Evolutionary conservation across 2,797 vertebrate genomes (phyloP).

Genomic region (Poecilia wingei): DNA sequence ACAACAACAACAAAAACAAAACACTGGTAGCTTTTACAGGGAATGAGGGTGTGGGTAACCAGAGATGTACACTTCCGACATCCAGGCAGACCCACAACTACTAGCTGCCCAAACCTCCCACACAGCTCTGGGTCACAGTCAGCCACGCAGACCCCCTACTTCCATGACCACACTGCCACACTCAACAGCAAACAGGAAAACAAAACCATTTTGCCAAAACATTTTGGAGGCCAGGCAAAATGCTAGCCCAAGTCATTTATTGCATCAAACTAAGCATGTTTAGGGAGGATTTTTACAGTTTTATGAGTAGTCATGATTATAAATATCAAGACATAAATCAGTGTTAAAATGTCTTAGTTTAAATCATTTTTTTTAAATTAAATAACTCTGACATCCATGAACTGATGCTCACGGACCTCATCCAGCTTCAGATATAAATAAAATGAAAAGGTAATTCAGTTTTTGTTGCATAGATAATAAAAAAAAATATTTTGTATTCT

Average conservation of each 20-base stretch:
- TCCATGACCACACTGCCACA: constrained; percentile 45
- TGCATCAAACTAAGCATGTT: constrained; percentile 2
- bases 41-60: constrained; percentile 42
- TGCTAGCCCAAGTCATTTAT: background rate
- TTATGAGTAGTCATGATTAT: background rate
- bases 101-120: constrained; percentile 68
- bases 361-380: no score
- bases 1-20: constrained; percentile 7
- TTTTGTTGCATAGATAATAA: background rate
- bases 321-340: background rate
- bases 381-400: background rate
- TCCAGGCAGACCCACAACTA: constrained; percentile 56
- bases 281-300: background rate
- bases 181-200: constrained; percentile 47
- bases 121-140: constrained; percentile 66
- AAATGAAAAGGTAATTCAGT: no score
- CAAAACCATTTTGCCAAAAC: constrained; percentile 16
- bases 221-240: constrained; percentile 13
- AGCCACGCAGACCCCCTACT: constrained; percentile 62
- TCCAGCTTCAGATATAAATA: background rate
- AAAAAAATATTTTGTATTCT: no score
- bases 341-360: no score
- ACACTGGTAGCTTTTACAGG: constrained; percentile 68
- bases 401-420: background rate
- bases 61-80: constrained; percentile 63